phyloP scores from a whole-genome alignment of 1,140 invertebrate species.

The Drosophila pruinosa region DNA sequence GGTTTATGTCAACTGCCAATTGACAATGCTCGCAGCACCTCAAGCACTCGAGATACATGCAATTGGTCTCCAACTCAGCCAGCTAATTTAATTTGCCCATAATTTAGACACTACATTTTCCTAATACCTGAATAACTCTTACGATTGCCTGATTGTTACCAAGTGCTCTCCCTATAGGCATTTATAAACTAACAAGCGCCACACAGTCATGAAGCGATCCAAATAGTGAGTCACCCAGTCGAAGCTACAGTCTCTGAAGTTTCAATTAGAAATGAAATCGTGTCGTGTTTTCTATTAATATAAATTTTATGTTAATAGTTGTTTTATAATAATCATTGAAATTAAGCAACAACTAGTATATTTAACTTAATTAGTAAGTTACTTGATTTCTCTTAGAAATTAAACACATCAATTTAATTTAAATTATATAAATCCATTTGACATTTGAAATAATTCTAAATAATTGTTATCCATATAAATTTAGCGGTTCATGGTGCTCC shows the following conservation, averaged over 20 bases:
- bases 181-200: background rate
- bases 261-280: background rate
- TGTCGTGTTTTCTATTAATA: background rate
- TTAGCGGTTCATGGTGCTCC: background rate
- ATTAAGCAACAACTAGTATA: too few species aligned
- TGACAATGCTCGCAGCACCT: background rate
- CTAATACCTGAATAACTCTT: background rate
- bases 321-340: too few species aligned
- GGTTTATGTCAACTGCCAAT: constrained; percentile 72
- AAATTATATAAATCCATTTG: too few species aligned
- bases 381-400: too few species aligned
- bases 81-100: constrained; percentile 27
- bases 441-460: too few species aligned
- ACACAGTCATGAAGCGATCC: background rate
- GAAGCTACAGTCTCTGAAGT: background rate
- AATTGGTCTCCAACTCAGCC: constrained; percentile 52
- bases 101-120: constrained; percentile 21
- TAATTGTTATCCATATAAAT: background rate
- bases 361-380: too few species aligned
- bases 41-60: constrained; percentile 1
- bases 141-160: background rate
- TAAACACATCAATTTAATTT: too few species aligned
- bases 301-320: too few species aligned
- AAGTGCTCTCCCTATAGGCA: background rate
- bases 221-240: background rate